Evolutionary conservation across 2,113 vertebrate species (phyloP).

Genomic region (Mastomys coucha): DNA sequence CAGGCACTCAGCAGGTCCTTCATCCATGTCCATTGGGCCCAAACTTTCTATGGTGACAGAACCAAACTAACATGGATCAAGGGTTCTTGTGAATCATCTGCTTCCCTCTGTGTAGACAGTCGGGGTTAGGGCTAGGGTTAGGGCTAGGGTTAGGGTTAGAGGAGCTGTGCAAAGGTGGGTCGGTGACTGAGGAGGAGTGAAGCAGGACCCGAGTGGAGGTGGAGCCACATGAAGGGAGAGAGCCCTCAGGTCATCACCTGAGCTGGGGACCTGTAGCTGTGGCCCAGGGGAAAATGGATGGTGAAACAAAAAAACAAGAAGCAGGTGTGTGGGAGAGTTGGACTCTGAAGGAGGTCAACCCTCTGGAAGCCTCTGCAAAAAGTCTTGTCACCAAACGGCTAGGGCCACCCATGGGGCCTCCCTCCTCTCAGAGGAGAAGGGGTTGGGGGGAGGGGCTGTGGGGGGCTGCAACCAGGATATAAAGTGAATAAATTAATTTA

Average conservation of each 20-base stretch:
- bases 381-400: neutral
- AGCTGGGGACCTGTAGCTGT: neutral
- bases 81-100: neutral
- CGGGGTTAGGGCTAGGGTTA: too few species aligned
- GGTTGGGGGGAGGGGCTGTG: too few species aligned
- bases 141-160: too few species aligned
- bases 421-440: too few species aligned
- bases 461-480: too few species aligned
- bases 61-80: neutral
- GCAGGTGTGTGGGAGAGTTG: neutral
- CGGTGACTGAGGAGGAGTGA: neutral
- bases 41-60: neutral
- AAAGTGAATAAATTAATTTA: too few species aligned
- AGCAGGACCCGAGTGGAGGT: too few species aligned
- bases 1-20: neutral
- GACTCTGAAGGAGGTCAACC: neutral
- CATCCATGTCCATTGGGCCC: neutral
- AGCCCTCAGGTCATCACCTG: neutral
- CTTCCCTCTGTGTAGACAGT: neutral
- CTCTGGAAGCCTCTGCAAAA: neutral
- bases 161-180: neutral
- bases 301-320: neutral
- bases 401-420: too few species aligned
- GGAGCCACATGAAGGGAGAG: neutral
- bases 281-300: neutral